A percentile compares a stretch with the other conserved stretches of the same genome.
These are phyloP conservation scores for Lasiommata megera DNA, from an alignment of 2,888 invertebrate species.

Conservation along the genomic window DNA sequence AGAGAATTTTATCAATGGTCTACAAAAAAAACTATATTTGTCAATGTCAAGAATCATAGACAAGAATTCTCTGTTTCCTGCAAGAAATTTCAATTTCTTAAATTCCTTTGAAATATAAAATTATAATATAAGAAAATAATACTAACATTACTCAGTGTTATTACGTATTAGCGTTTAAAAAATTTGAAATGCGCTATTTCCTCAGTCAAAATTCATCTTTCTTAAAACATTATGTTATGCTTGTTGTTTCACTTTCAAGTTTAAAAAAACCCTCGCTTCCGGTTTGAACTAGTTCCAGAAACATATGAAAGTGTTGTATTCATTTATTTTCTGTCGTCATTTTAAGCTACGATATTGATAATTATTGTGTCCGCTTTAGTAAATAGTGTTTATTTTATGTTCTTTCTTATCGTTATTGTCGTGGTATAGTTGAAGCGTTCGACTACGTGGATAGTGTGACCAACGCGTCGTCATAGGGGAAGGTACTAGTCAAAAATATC, in stretches of 20 bases:
- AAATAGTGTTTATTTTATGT: conserved; percentile 67
- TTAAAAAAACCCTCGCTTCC: conserved; percentile 70
- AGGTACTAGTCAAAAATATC: conserved; percentile 69
- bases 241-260: conserved; percentile 53
- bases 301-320: conserved; percentile 77
- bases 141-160: no score
- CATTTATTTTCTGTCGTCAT: conserved; percentile 80
- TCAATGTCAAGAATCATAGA: conserved; percentile 30
- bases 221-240: conserved; percentile 51
- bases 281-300: conserved; percentile 77
- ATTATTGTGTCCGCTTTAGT: conserved; percentile 54
- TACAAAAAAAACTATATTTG: neutral
- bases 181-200: conserved; percentile 65
- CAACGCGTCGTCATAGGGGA: conserved; percentile 70
- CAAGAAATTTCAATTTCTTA: conserved; percentile 24
- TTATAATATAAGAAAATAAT: neutral
- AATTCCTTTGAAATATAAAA: neutral
- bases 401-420: conserved; percentile 46
- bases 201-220: conserved; percentile 43
- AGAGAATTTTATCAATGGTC: no score
- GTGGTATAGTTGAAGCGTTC: conserved; percentile 50
- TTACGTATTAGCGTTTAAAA: conserved; percentile 33
- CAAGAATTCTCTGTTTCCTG: conserved; percentile 30
- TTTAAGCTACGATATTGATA: conserved; percentile 60
- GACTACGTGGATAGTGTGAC: conserved; percentile 44